Percentiles rank a stretch among this genome's conserved stretches.
Evolutionary conservation across 2,797 vertebrate species (phyloP).

Genomic region (Cottoperca gobio): DNA sequence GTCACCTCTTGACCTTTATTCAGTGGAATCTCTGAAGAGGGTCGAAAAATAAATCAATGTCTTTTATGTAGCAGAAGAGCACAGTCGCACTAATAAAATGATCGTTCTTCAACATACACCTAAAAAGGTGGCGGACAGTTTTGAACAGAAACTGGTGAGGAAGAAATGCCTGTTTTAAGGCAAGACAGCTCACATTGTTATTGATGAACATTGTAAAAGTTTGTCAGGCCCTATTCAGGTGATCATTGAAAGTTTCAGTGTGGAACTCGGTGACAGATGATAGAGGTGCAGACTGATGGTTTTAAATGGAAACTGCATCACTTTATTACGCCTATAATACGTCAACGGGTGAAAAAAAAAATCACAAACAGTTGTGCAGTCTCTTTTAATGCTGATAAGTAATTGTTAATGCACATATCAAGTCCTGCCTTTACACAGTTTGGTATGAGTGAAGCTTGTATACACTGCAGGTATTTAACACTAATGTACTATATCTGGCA

Average conservation of each 20-base stretch:
- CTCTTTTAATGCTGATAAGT: not conserved
- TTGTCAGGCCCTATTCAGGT: not conserved
- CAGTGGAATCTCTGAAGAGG: slow-evolving; percentile 61
- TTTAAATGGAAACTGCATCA: not conserved
- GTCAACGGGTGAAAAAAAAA: not conserved
- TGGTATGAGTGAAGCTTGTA: not conserved
- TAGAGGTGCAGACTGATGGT: not conserved
- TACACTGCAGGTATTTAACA: not conserved
- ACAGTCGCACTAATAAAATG: slow-evolving; percentile 11
- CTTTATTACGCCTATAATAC: not conserved
- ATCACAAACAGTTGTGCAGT: not conserved
- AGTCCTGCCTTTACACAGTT: not conserved
- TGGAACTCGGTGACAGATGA: not conserved
- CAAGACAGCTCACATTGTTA: not conserved
- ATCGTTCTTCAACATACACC: slow-evolving; percentile 18
- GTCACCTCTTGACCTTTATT: slow-evolving; percentile 71
- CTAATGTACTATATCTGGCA: not conserved
- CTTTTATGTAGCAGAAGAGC: slow-evolving; percentile 46
- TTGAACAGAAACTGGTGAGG: not conserved
- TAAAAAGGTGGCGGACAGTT: not conserved
- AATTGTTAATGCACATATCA: not conserved
- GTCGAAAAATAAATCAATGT: slow-evolving; percentile 59
- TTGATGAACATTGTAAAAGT: not conserved
- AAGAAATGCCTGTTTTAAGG: not conserved
- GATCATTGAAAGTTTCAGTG: slow-evolving; percentile 3